Evolutionary conservation across 1,140 invertebrate species (phyloP).

Genomic region (Samia ricini): DNA sequence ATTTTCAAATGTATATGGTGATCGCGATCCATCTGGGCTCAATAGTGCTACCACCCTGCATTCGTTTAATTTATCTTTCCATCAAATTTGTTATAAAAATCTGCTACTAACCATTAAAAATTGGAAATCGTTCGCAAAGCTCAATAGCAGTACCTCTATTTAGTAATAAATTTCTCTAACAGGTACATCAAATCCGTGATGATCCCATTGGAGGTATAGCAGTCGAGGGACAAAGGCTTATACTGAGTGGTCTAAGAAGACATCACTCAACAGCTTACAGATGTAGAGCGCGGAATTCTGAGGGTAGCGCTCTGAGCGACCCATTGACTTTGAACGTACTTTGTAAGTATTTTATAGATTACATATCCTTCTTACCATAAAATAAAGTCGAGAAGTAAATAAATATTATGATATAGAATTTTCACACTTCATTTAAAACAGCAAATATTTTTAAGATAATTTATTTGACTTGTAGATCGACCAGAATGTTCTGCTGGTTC

Average conservation of each 20-base stretch:
- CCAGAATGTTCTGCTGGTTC: constrained; percentile 66
- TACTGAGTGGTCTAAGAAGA: constrained; percentile 68
- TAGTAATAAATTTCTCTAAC: constrained; percentile 15
- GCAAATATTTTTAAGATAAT: neutral
- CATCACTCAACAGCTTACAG: constrained; percentile 81
- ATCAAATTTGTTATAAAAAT: no score
- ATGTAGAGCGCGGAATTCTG: constrained; percentile 83
- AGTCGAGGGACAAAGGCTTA: constrained; percentile 75
- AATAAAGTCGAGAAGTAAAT: no score
- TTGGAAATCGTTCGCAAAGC: no score
- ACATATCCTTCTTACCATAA: neutral
- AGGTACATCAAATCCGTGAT: constrained; percentile 77
- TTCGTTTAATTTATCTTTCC: no score
- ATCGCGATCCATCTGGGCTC: no score
- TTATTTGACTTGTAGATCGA: constrained; percentile 18
- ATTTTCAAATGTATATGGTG: no score
- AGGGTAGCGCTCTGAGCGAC: constrained; percentile 82
- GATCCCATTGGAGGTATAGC: constrained; percentile 78
- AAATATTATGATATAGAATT: neutral
- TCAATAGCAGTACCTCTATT: no score
- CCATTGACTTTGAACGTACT: constrained; percentile 81
- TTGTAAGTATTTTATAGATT: constrained; percentile 77
- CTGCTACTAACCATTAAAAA: no score
- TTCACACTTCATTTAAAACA: neutral
- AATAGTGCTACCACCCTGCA: no score